phyloP scores from a whole-genome alignment of 2,113 vertebrate species.

The Haemorhous mexicanus region DNA sequence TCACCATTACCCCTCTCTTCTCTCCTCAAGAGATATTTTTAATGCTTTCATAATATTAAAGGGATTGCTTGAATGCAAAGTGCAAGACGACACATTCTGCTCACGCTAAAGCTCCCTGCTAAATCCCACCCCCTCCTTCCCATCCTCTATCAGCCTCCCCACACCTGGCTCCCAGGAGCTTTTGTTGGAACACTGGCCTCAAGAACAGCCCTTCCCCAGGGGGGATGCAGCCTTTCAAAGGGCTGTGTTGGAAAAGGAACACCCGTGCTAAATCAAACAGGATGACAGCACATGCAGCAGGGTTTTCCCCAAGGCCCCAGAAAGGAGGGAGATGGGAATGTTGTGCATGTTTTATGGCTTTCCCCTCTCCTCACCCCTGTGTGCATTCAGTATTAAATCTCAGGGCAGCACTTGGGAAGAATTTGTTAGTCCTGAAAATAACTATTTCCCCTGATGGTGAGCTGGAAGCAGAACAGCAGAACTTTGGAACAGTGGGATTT shows the following conservation, averaged over 20 bases:
- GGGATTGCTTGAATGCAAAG: slow-evolving; percentile 16
- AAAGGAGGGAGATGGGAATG: not conserved
- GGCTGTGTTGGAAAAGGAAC: not conserved
- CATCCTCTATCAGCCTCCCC: slow-evolving; percentile 15
- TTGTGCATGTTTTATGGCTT: not conserved
- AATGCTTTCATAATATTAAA: slow-evolving; percentile 23
- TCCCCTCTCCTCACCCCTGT: not conserved
- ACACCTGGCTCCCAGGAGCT: slow-evolving; percentile 41
- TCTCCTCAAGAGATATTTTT: slow-evolving; percentile 12
- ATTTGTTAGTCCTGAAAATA: not conserved
- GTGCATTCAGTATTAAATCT: not conserved
- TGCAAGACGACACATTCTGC: not conserved
- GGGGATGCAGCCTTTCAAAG: not conserved
- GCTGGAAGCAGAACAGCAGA: not conserved
- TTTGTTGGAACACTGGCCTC: not conserved
- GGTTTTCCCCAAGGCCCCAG: slow-evolving; percentile 41
- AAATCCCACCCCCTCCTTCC: not conserved
- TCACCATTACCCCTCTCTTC: not conserved
- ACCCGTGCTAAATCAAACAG: slow-evolving; percentile 7
- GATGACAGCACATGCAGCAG: slow-evolving; percentile 33
- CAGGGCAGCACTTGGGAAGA: not conserved
- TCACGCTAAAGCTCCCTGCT: not conserved
- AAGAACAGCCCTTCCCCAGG: not conserved
- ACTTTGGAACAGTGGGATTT: not conserved
- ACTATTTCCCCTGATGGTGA: not conserved